phyloP scores from a whole-genome alignment of 2,797 vertebrate species.

The Microctenopoma steveboyesi region DNA sequence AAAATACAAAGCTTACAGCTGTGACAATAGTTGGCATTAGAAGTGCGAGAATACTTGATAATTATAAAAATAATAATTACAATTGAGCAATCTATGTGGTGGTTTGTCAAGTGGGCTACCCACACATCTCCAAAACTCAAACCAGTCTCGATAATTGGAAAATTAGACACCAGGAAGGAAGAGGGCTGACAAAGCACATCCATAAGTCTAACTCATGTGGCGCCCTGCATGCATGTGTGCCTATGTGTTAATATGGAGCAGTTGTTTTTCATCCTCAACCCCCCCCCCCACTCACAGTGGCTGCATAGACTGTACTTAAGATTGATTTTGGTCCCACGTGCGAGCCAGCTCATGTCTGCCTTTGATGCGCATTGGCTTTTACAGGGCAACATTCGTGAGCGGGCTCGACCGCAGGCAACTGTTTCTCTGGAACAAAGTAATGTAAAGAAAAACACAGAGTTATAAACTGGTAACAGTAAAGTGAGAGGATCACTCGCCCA shows the following conservation, averaged over 20 bases:
- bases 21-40: slow-evolving; percentile 13
- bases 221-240: slow-evolving; percentile 28
- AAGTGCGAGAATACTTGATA: slow-evolving; percentile 17
- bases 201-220: slow-evolving; percentile 49
- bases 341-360: slow-evolving; percentile 58
- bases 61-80: neutral
- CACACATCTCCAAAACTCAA: neutral
- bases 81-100: neutral
- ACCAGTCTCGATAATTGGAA: slow-evolving; percentile 16
- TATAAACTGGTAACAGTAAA: slow-evolving; percentile 36
- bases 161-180: slow-evolving; percentile 12
- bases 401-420: slow-evolving; percentile 45
- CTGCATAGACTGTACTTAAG: slow-evolving; percentile 23
- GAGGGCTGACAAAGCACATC: slow-evolving; percentile 31
- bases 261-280: slow-evolving; percentile 31
- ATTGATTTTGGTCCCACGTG: slow-evolving; percentile 56
- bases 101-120: neutral
- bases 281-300: slow-evolving; percentile 23
- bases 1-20: no score
- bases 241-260: slow-evolving; percentile 42
- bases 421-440: slow-evolving; percentile 45
- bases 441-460: slow-evolving; percentile 63
- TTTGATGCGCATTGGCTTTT: slow-evolving; percentile 56
- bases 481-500: slow-evolving; percentile 37
- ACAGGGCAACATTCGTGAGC: slow-evolving; percentile 46